These are phyloP conservation scores for Morelia viridis DNA, from an alignment of 2,797 vertebrate species.

Conservation along the genomic window DNA sequence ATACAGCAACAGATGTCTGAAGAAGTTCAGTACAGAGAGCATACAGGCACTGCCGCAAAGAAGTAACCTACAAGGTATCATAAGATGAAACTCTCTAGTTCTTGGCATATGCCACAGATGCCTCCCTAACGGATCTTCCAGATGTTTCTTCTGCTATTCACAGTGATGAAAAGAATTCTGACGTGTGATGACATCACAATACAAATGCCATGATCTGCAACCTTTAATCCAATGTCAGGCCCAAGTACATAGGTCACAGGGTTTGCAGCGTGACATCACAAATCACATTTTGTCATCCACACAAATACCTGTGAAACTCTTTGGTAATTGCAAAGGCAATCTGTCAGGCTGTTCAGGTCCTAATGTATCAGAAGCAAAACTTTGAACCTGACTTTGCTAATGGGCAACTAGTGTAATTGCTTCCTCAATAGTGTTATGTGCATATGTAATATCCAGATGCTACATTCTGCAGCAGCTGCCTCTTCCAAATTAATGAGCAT, in stretches of 20 bases:
- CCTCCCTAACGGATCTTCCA: neutral
- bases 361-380: neutral
- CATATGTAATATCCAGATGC: neutral
- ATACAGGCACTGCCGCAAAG: neutral
- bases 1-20: neutral
- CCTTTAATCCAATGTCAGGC: neutral
- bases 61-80: neutral
- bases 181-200: neutral
- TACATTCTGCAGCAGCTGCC: neutral
- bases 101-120: no score
- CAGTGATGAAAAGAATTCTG: neutral
- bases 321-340: neutral
- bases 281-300: neutral
- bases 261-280: neutral
- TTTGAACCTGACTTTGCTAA: neutral
- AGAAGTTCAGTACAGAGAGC: neutral
- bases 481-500: conserved; percentile 27
- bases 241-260: neutral
- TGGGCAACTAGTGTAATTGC: neutral
- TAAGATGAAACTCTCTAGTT: neutral
- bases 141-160: neutral
- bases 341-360: neutral
- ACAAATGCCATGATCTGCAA: neutral
- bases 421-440: neutral
- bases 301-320: neutral